phyloP scores from a whole-genome alignment of 1,140 invertebrate genomes.

The Bombyx mori region ASM3026992v2 NC_085114.1:15684501-15685000 shows the following conservation, averaged over 20 bases:
- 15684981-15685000: conserved; percentile 93
- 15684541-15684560: too few species aligned
- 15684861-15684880: conserved; percentile 96
- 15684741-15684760: conserved; percentile 94
- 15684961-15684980: conserved; percentile 92
- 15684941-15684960: conserved; percentile 98
- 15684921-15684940: conserved; percentile 87
- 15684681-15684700: too few species aligned
- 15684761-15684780: conserved; percentile 93
- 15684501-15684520: too few species aligned
- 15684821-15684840: conserved; percentile 75
- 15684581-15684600: too few species aligned
- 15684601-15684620: too few species aligned
- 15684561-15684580: too few species aligned
- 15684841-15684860: conserved; percentile 88
- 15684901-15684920: conserved; percentile 88
- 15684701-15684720: too few species aligned
- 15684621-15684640: too few species aligned
- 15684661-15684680: too few species aligned
- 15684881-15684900: conserved; percentile 88
- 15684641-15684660: too few species aligned
- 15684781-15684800: conserved; percentile 98
- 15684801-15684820: conserved; percentile 90
- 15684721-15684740: conserved; percentile 51
- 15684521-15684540: too few species aligned